Conservation (phyloP, 2,113 vertebrate genomes). For the Brienomyrus longianalis region DNA sequence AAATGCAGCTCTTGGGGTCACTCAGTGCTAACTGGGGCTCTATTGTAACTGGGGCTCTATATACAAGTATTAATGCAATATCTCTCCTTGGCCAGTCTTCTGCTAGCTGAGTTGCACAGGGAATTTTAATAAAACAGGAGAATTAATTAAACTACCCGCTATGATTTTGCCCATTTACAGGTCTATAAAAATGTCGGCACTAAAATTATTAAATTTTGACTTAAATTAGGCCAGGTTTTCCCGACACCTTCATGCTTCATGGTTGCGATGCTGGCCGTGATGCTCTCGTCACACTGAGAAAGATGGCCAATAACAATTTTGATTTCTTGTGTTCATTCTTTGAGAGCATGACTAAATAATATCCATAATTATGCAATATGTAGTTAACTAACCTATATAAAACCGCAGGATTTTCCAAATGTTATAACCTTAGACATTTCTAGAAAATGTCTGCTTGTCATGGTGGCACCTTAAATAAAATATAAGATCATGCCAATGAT, state of each 20-base stretch:
- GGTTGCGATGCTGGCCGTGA: neutral
- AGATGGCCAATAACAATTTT: neutral
- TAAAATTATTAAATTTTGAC: neutral
- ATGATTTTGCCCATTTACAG: neutral
- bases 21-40: neutral
- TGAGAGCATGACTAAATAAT: neutral
- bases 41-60: neutral
- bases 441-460: neutral
- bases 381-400: neutral
- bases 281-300: neutral
- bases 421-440: neutral
- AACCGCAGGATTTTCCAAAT: neutral
- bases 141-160: constrained; percentile 3
- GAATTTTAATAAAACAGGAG: neutral
- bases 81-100: neutral
- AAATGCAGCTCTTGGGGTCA: neutral
- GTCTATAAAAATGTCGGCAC: neutral
- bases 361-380: neutral
- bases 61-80: neutral
- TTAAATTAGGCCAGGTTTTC: neutral
- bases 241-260: neutral
- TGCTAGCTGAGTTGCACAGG: neutral
- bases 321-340: neutral
- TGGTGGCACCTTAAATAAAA: neutral
- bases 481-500: neutral